Base-by-base conservation (phyloP, 2,888 invertebrate genomes). In the Scaptomyza tumidula region DNA sequence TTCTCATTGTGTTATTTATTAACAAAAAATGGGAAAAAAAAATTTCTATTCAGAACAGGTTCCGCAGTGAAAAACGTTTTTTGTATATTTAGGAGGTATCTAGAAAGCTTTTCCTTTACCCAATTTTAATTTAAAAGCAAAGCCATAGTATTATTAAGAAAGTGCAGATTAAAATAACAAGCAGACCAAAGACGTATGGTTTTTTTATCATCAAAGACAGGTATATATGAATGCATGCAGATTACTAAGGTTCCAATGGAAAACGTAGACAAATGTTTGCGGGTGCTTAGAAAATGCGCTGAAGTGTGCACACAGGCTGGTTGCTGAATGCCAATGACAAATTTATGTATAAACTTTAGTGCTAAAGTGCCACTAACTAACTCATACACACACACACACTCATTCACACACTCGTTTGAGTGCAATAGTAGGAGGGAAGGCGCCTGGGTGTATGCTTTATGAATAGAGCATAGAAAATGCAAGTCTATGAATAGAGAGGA, bases 271-370 rank as follows among this genome's bases (percentile, higher is more conserved):
- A 74, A 78, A 76, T 73, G 65, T 75, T 88, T 82, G 77, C 77
- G 57, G 63, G 66, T 55, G 69, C 57, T 71, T 52, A 31, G 49
- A 69, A 75, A 71, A 69, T 76, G 61, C 62, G 68, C 68, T 73
- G 66, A 61, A 80, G 77, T 72, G 70, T 66, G 74, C 65, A 74
- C 57, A 62, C 60, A 39, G 39, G 35, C 60, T 70, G 55, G 57
- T 75, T 60, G 62, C 75, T 84, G 87, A 87, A 86, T 86, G 85
- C 86, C 86, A 86, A 86, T 86, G 89, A 85, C 88, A 86, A 89
- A 86, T 86, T 86, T 86, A 89, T 89, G 89, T 78, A 78, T 78
- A 86, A 84, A 86, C 84, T 88, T 88, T 86, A 83, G 83, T 71
- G 80, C 86, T 88, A 88, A 88, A 83, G 83, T 83, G 83, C 83